Evolutionary conservation across 2,797 vertebrate genomes (phyloP).

Genomic region (Moxostoma hubbsi): DNA sequence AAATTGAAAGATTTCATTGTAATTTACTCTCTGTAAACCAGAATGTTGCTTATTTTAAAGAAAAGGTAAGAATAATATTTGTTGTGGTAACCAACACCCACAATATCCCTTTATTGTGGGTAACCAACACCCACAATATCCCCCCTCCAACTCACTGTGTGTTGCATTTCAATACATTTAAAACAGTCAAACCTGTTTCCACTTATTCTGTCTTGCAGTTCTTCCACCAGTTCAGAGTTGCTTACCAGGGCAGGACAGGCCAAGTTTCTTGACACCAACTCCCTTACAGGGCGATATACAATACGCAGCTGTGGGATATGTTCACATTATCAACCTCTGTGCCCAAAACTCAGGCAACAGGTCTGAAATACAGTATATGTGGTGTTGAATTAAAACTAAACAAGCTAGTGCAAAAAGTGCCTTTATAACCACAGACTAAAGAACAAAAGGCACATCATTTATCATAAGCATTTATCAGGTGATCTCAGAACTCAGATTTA

Average conservation of each 20-base stretch:
- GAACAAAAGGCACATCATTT: background rate
- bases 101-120: too few relatives aligned
- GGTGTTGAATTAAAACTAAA: background rate
- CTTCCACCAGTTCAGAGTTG: conserved; percentile 65
- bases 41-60: background rate
- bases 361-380: conserved; percentile 54
- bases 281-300: conserved; percentile 62
- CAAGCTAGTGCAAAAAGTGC: background rate
- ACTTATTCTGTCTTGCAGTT: conserved; percentile 65
- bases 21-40: too few relatives aligned
- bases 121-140: too few relatives aligned
- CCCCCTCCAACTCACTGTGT: background rate
- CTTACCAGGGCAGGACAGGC: conserved; percentile 58
- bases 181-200: background rate
- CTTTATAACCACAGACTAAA: background rate
- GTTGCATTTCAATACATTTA: background rate
- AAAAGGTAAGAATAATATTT: background rate
- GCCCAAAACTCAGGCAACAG: conserved; percentile 61
- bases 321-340: conserved; percentile 55
- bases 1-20: background rate
- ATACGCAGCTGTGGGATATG: conserved; percentile 62
- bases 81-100: too few relatives aligned
- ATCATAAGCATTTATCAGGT: background rate
- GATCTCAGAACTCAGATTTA: background rate
- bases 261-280: conserved; percentile 67